Evolutionary conservation across 2,888 invertebrate species (phyloP), one percentile per base, ranked within the genome.

Genomic region (Cepaea hortensis): DNA sequence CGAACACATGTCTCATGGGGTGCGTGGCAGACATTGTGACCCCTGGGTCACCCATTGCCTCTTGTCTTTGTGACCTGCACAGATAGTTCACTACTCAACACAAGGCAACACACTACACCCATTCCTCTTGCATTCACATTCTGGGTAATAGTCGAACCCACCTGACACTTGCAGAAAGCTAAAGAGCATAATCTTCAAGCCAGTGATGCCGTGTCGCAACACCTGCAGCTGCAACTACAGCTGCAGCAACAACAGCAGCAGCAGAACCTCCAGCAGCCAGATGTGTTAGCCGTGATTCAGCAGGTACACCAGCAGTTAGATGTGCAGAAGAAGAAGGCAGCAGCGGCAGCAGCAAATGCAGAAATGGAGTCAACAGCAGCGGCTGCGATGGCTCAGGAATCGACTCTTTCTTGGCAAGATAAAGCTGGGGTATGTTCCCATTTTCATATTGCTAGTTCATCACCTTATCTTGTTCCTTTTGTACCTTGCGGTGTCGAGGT

Each of bases 181-280:
- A 84, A 84, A 35, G 83, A 84, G 50, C 83, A 62, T 4, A 84
- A 62, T 15, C 76, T 61, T 65, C 84, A 85, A 79, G 65, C 85
- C 46, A 70, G 55, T 70, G 85, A 85, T 55, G 46, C 79, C 50
- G 79, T 85, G 50, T 77, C 85, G 13, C 89, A 86, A 75, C 89
- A 89, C 79, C 23, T 83, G n/a, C 87, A 73, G 4, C 87, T 87
- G 48, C 89, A 90, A 48, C 88, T 90, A 87, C 87, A 90, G 13
- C 90, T 87, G 76, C 82, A 83, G 55, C 70, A 84, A 55, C 80
- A 61, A 9, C 88, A 88, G 72, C 87, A 89, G 35, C 89, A 90
- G 88, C 86, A 90, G 6, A 89, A 90, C 87, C 87, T 88, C 75
- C 90, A 90, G 68, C 84, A 88, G 87, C 84, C 89, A 76, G 87